Evolutionary conservation across 37 sponge, comb jelly and placozoan genomes (phyloP).

Genomic region (Sycon ciliatum): DNA sequence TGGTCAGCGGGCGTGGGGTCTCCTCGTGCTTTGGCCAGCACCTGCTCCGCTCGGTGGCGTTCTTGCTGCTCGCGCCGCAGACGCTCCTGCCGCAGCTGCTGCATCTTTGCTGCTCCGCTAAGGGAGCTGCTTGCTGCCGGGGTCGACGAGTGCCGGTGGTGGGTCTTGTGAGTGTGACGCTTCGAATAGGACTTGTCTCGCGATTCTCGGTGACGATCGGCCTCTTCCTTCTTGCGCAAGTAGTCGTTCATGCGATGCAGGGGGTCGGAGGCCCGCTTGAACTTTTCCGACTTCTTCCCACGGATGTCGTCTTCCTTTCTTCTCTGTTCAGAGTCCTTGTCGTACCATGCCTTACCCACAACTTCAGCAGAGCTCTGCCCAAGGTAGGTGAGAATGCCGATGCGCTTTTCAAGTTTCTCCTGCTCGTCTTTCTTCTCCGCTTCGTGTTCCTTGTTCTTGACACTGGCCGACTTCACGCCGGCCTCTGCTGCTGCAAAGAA

Average conservation of each 20-base stretch:
- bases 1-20: background rate
- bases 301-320: slow-evolving; percentile 17
- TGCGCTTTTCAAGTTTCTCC: slow-evolving; percentile 62
- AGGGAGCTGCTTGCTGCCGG: too few relatives aligned
- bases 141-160: too few relatives aligned
- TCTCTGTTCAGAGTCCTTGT: background rate
- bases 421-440: slow-evolving; percentile 64
- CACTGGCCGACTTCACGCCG: slow-evolving; percentile 44
- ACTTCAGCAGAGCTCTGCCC: slow-evolving; percentile 49
- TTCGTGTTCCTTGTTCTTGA: slow-evolving; percentile 50
- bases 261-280: too few relatives aligned
- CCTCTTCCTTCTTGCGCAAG: too few relatives aligned
- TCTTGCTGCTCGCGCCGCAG: slow-evolving; percentile 57
- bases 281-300: slow-evolving; percentile 1
- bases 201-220: too few relatives aligned
- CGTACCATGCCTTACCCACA: slow-evolving; percentile 38
- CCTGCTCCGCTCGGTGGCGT: slow-evolving; percentile 26
- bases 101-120: slow-evolving; percentile 5
- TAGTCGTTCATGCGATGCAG: too few relatives aligned
- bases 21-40: background rate
- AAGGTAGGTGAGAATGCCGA: slow-evolving; percentile 74
- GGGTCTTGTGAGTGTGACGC: too few relatives aligned
- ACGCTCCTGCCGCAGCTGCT: slow-evolving; percentile 54
- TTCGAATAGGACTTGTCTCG: too few relatives aligned
- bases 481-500: slow-evolving; percentile 53